Evolutionary conservation across 1,140 invertebrate species (phyloP), one percentile per base, ranked within the genome.

Genomic region (Drosophila setifemur): DNA sequence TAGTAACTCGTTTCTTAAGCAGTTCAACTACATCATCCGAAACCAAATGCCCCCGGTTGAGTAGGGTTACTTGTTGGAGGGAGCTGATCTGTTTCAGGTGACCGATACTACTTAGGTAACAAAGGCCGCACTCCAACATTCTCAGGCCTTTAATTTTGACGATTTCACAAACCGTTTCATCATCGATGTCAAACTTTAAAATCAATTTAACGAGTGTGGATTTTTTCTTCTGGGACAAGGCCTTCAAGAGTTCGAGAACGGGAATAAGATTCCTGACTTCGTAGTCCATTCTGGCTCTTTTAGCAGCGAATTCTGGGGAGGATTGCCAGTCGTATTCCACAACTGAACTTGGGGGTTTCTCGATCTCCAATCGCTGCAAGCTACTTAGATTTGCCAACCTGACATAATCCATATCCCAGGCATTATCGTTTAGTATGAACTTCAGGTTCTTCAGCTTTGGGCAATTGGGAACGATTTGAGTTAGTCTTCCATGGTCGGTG

Each of bases 391-490:
- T 33, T 0, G 60, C 31, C 4, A 64, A 28, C 4, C 16, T 7
- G 1, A 39, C 19, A 11, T 63, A 63, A 2, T 16, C 42, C 19
- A 1, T 19, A 37, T 63, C 60, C 6, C 31, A 4, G 12, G 2
- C 23, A 29, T 48, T 39, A 23, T 63, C 31, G 26, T 18, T 28
- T 0, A 48, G 11, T 11, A 48, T n/a, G 18, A 64, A 64, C 21
- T 48, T 64, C 0, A 64, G 11, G 18, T 39, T 1, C 25, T 48
- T 64, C 3, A 64, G n/a, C 2, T 21, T 16, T 2, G 42, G 57
- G 7, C 60, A 64, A n/a, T 63, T 57, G 2, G n/a, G 9, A 25
- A 48, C 60, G 3, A 64, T 63, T 39, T 48, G 5, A 2, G 25
- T 18, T 4, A 64, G 5, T 11, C 48, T 28, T 39, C 60, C 40